Base-by-base conservation (phyloP, 1,140 invertebrate genomes). In the Tetragonula clypearis region DNA sequence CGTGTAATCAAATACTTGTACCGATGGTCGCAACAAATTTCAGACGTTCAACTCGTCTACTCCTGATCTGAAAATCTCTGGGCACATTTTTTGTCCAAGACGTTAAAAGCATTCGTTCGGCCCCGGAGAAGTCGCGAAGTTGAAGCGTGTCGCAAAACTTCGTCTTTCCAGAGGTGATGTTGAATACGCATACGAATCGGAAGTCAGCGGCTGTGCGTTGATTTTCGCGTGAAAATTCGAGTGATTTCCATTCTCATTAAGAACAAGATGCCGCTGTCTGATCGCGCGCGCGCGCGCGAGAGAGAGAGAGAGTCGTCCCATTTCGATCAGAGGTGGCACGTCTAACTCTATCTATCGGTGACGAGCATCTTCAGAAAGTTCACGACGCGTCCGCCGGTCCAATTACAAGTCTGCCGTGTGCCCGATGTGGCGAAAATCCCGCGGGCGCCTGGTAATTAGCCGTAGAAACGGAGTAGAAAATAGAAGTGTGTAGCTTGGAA, bases 391-490 rank as follows among this genome's bases (percentile, higher is more conserved):
- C 73, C 8, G 49, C 23, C 41, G 41, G 76, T 62, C 58, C 82
- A 84, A 84, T 79, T 79, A 79, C 26, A 12, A 35, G 68, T 41
- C 26, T n/a, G 17, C 3, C 55, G n/a, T 21, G 55, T 56, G 4
- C n/a, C 23, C 30, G 69, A 30, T 60, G 49, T 58, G 56, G 21
- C 19, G 56, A 73, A 66, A 79, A 62, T 84, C 53, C 49, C 69
- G 49, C 41, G 41, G 41, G 35, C 41, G 19, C 8, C 55, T 75
- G 23, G 84, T 76, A 71, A 86, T 86, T 71, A 82, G 56, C 69
- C 84, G 71, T 53, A 26, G 81, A 56, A 71, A 60, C 81, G 6
- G 26, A 17, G 71, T 49, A 81, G 69, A 86, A 86, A 83, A 77
- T 49, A 56, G 58, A 86, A 78, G 74, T 23, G 60, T 26, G 60